phyloP scores from a whole-genome alignment of 2,888 invertebrate species.

The Leptopterna dolabrata region DNA sequence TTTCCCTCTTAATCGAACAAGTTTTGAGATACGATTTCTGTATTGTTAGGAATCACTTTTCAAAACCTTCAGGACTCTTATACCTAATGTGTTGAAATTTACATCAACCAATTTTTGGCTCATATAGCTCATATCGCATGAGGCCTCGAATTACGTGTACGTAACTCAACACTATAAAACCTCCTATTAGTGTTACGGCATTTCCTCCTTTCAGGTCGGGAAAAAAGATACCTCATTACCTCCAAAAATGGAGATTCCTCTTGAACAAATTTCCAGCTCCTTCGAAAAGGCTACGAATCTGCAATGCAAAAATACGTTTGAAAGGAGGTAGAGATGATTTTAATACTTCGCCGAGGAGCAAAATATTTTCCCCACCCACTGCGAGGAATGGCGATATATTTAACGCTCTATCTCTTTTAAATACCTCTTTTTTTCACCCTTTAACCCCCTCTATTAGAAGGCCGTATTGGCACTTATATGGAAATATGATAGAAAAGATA shows the following conservation, averaged over 20 bases:
- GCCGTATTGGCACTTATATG: no score
- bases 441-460: no score
- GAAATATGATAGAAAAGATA: no score
- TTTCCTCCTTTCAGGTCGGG: background rate
- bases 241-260: background rate
- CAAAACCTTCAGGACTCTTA: no score
- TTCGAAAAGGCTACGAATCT: background rate
- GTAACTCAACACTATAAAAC: background rate
- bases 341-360: background rate
- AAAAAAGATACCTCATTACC: background rate
- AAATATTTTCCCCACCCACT: background rate
- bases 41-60: no score
- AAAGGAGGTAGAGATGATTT: background rate
- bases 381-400: background rate
- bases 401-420: background rate
- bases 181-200: background rate
- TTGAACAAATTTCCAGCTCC: background rate
- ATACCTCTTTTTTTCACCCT: background rate
- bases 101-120: no score
- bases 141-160: background rate
- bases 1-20: no score
- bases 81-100: no score
- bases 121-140: no score
- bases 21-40: no score
- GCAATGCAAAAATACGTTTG: background rate